Evolutionary conservation across 2,113 vertebrate species (phyloP).

Genomic region (Nanger granti): DNA sequence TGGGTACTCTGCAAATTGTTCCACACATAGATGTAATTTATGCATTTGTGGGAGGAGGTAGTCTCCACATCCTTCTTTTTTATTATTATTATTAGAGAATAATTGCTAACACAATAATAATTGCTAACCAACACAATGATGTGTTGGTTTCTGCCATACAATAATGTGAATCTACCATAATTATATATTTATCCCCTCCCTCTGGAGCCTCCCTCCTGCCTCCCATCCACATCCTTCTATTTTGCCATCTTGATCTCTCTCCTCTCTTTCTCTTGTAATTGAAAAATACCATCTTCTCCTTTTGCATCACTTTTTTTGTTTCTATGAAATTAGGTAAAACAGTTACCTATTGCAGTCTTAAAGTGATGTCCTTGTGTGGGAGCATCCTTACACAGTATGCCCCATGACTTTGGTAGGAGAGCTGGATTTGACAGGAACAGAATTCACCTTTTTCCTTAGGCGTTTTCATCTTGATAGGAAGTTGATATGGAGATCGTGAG

Average conservation of each 20-base stretch:
- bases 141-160: background rate
- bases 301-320: rapidly evolving
- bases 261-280: background rate
- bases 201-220: background rate
- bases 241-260: background rate
- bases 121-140: background rate
- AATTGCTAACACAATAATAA: background rate
- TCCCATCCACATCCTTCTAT: background rate
- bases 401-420: background rate
- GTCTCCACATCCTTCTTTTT: background rate
- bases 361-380: background rate
- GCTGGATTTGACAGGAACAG: background rate
- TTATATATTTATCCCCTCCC: background rate
- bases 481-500: background rate
- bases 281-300: background rate
- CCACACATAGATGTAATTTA: background rate
- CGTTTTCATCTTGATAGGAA: background rate
- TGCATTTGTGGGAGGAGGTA: background rate
- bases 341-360: background rate
- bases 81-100: background rate
- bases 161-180: background rate
- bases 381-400: background rate
- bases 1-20: background rate
- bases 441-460: background rate
- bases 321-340: background rate